phyloP scores from a whole-genome alignment of 2,797 vertebrate genomes.

The Phoxinus dragarum region DNA sequence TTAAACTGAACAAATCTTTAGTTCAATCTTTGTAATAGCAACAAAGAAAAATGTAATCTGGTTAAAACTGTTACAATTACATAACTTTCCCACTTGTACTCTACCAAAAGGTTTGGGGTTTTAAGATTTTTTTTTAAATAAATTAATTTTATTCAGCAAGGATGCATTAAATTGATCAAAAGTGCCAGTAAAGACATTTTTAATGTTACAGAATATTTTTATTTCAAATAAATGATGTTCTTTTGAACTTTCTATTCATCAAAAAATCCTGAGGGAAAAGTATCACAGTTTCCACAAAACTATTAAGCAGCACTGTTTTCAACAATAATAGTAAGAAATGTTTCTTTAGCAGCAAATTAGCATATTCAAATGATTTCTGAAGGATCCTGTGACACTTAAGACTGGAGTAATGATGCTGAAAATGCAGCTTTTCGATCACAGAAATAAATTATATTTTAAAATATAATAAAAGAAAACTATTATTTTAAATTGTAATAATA shows the following conservation, averaged over 20 bases:
- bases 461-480: not conserved
- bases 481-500: not conserved
- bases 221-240: not conserved
- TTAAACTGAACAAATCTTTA: not conserved
- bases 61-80: too few relatives aligned
- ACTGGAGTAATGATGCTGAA: not conserved
- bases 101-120: not conserved
- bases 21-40: not conserved
- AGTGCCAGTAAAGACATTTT: not conserved
- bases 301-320: not conserved
- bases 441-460: not conserved
- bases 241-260: not conserved
- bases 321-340: not conserved
- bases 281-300: not conserved
- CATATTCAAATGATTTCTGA: not conserved
- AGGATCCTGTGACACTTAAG: not conserved
- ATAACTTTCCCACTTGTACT: not conserved
- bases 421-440: not conserved
- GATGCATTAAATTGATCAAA: not conserved
- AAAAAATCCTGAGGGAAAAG: not conserved
- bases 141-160: not conserved
- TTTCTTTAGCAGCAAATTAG: not conserved
- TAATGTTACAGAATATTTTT: not conserved
- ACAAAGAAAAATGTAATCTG: not conserved
- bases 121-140: too few relatives aligned